phyloP scores from a whole-genome alignment of 1,140 invertebrate species.

The Carcinoscorpius rotundicauda region DNA sequence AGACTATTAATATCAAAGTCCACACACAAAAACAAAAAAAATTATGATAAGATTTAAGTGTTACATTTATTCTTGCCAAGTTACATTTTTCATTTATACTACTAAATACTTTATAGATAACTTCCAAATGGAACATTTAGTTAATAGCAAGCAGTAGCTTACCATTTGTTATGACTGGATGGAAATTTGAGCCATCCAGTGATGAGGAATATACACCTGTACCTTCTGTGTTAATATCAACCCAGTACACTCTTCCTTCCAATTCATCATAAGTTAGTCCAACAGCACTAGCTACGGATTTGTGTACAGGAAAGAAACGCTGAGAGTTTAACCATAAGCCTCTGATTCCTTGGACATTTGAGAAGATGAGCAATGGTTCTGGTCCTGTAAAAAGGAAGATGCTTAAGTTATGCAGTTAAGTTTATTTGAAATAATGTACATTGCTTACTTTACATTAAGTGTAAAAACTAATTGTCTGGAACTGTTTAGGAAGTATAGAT shows the following conservation, averaged over 20 bases:
- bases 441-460: no score
- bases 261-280: constrained; percentile 49
- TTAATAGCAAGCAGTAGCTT: no score
- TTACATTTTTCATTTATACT: no score
- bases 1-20: not conserved
- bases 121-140: no score
- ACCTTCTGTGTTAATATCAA: constrained; percentile 47
- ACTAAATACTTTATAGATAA: no score
- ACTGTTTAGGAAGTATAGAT: no score
- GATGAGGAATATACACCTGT: constrained; percentile 49
- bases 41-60: constrained; percentile 9
- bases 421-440: no score
- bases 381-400: constrained; percentile 37
- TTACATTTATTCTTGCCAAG: not conserved
- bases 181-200: constrained; percentile 39
- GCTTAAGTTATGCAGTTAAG: constrained; percentile 22
- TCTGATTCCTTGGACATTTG: constrained; percentile 18
- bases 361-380: constrained; percentile 36
- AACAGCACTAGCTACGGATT: constrained; percentile 24
- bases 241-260: constrained; percentile 54
- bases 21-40: no score
- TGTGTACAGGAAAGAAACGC: constrained; percentile 7
- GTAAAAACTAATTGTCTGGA: no score
- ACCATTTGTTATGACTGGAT: constrained; percentile 41
- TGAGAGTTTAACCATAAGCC: constrained; percentile 8